These are phyloP conservation scores for Pipistrellus nathusii DNA, from an alignment of 2,797 vertebrate genomes.

Conservation along the genomic window DNA sequence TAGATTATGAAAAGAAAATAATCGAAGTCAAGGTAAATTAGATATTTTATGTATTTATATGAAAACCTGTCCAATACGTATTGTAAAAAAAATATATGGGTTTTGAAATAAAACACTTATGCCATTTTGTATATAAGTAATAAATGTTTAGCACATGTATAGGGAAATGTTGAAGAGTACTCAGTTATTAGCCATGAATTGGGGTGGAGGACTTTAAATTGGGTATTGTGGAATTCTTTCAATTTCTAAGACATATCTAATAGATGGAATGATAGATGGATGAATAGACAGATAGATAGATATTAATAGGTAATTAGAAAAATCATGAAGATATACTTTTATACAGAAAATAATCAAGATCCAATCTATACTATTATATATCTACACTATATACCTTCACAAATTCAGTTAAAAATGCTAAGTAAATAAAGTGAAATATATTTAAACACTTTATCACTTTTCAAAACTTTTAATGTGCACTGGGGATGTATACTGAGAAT, in stretches of 20 bases:
- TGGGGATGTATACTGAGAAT: not conserved
- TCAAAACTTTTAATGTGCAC: not conserved
- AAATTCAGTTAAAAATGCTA: constrained; percentile 19
- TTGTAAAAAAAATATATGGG: not conserved
- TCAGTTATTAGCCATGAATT: not conserved
- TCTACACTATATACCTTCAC: not conserved
- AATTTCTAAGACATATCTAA: constrained; percentile 18
- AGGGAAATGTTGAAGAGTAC: not conserved
- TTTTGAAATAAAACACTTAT: not conserved
- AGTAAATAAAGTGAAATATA: not conserved
- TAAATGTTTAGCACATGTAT: not conserved
- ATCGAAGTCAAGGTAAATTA: not conserved
- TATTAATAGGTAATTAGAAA: not conserved
- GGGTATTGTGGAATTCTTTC: not conserved
- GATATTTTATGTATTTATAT: not conserved
- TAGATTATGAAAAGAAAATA: not conserved
- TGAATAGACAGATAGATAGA: not conserved
- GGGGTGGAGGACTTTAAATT: not conserved
- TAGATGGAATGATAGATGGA: not conserved
- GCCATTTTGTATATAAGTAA: not conserved
- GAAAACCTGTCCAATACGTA: not conserved
- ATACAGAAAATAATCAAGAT: constrained; percentile 7
- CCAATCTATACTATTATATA: not conserved
- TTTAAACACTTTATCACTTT: not conserved
- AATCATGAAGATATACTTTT: not conserved